Percentiles rank a stretch among this genome's conserved stretches.
phyloP scores from a whole-genome alignment of 92 coral and sea anemone species.

The Palythoa grandis region DNA sequence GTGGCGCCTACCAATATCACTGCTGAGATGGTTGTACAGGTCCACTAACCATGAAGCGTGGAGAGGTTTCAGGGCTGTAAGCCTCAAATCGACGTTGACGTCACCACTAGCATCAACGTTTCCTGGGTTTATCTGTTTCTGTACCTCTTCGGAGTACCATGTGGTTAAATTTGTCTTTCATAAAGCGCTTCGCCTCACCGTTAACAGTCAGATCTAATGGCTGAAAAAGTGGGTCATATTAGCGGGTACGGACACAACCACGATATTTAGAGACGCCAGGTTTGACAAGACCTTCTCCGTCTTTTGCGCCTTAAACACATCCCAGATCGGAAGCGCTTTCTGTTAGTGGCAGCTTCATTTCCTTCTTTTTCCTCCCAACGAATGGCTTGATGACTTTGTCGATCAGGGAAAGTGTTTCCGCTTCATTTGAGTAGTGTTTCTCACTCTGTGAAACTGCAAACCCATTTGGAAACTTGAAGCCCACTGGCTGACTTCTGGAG shows the following conservation, averaged over 20 bases:
- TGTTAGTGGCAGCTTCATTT: conserved; percentile 59
- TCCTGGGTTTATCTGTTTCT: conserved; percentile 58
- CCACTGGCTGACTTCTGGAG: conserved; percentile 56
- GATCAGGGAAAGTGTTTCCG: conserved; percentile 36
- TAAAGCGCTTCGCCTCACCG: conserved; percentile 65
- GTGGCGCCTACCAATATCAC: neutral
- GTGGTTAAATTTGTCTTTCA: conserved; percentile 59
- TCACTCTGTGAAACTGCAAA: conserved; percentile 59
- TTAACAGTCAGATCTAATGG: conserved; percentile 48
- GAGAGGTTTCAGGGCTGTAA: conserved; percentile 61
- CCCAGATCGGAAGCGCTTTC: conserved; percentile 68
- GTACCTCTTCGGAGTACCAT: conserved; percentile 65
- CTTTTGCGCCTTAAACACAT: conserved; percentile 66
- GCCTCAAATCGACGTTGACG: conserved; percentile 56
- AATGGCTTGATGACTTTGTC: conserved; percentile 60
- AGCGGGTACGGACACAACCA: conserved; percentile 47
- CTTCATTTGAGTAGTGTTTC: conserved; percentile 55
- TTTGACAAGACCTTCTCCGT: conserved; percentile 42
- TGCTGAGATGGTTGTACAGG: conserved; percentile 57
- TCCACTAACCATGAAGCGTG: conserved; percentile 62
- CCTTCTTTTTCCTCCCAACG: conserved; percentile 52
- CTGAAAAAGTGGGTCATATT: conserved; percentile 51
- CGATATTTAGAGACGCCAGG: conserved; percentile 61
- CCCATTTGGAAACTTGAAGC: conserved; percentile 58
- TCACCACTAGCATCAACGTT: conserved; percentile 49